Conservation (phyloP, 2,888 invertebrate species). For the Tetranychus truncatus region DNA sequence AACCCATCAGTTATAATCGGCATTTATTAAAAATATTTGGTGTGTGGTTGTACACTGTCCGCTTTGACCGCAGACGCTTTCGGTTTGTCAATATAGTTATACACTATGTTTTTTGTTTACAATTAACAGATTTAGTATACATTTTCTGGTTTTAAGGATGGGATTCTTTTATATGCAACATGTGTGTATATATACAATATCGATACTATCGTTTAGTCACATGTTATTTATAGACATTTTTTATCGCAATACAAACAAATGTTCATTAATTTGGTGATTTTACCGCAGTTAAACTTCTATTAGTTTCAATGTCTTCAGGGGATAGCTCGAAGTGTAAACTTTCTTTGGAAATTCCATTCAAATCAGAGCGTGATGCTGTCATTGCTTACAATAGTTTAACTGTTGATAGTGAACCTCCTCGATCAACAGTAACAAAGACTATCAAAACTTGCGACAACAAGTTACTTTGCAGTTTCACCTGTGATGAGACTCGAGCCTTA, state of each 20-base stretch:
- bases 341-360: background rate
- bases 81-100: too few species aligned
- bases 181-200: too few species aligned
- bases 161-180: too few species aligned
- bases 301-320: too few species aligned
- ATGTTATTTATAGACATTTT: background rate
- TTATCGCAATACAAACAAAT: background rate
- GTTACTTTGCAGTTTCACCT: background rate
- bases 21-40: too few species aligned
- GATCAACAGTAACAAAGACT: background rate
- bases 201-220: background rate
- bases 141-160: too few species aligned
- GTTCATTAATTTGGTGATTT: background rate
- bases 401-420: slow-evolving; percentile 13
- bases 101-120: too few species aligned
- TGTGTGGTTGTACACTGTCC: too few species aligned
- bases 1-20: background rate
- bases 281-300: too few species aligned
- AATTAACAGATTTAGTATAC: too few species aligned
- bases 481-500: background rate
- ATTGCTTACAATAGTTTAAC: slow-evolving; percentile 16
- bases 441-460: background rate
- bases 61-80: too few species aligned
- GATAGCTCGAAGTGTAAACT: background rate
- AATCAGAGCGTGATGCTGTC: slow-evolving; percentile 7